Evolutionary conservation across 2,888 invertebrate species (phyloP), one percentile per base, ranked within the genome.

Genomic region (Ganaspis brasiliensis): DNA sequence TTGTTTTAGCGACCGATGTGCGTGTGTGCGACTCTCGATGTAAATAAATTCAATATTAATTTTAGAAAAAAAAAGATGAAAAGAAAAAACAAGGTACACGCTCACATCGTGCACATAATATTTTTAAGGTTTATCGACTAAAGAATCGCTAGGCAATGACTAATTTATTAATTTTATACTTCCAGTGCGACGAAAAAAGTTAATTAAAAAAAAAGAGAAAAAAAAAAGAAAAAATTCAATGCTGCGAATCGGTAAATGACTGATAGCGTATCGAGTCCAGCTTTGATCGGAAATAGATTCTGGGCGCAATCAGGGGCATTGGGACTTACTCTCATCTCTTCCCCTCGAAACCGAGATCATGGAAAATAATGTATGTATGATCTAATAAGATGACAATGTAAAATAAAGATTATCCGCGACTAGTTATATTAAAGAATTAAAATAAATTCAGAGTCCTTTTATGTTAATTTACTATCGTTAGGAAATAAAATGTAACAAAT

Each of bases 181-280:
- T 89, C 86, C 87, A 80, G 78, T 84, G 84, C 83, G 70, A 80
- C 80, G 79, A 78, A 81, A n/a, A n/a, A n/a, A n/a, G n/a, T 21
- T 70, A 21, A 21, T 71, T 40, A 73, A 67, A 79, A 52, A 72
- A 79, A 72, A 49, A 80, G 74, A 74, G 31, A 72, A 21, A 49
- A 24, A 72, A 81, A 78, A 79, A 79, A 80, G 78, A 78, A 67
- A 74, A 79, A 82, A 80, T 78, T 77, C 72, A 75, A 79, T 83
- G 81, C 82, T 82, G 83, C 79, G 79, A 80, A 84, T 84, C 76
- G 81, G 83, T 82, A 88, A 89, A 89, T 84, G 88, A 91, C 89
- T 90, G 91, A 90, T 89, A 91, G 89, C 85, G 88, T 87, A 87
- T 88, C 87, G 85, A 86, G 82, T 81, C 85, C 87, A 87, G 86